Evolutionary conservation across 2,113 vertebrate species (phyloP).

Genomic region (Pristiophorus japonicus): DNA sequence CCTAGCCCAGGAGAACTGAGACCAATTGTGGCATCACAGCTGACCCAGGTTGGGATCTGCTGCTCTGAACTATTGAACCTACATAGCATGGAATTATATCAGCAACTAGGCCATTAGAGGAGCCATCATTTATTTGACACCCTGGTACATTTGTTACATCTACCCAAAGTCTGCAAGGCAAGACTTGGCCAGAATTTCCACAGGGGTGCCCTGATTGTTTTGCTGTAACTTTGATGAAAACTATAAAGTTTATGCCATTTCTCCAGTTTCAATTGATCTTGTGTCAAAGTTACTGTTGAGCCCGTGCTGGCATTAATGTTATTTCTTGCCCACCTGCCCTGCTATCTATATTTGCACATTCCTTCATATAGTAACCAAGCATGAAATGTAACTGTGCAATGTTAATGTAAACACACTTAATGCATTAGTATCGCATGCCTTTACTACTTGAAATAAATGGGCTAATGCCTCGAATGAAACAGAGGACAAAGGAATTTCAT

Average conservation of each 20-base stretch:
- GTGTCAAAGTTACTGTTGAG: not conserved
- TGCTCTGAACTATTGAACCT: not conserved
- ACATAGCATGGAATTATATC: not conserved
- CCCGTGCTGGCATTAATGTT: not conserved
- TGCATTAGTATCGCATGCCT: not conserved
- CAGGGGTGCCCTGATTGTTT: no score
- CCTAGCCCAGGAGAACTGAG: no score
- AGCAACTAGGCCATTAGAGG: not conserved
- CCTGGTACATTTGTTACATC: not conserved
- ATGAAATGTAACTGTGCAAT: no score
- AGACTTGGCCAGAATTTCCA: not conserved
- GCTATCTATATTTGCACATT: not conserved
- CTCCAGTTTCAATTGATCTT: not conserved
- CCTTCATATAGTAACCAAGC: no score
- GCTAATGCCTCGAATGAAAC: not conserved
- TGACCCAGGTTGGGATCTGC: not conserved
- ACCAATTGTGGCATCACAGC: not conserved
- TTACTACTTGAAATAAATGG: not conserved
- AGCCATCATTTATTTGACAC: not conserved
- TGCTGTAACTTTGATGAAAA: no score
- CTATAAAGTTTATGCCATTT: not conserved
- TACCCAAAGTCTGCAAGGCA: not conserved
- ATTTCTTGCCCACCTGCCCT: not conserved
- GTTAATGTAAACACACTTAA: no score
- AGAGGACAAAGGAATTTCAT: not conserved